phyloP scores from a whole-genome alignment of 2,888 invertebrate genomes.

The Xylota sylvarum region DNA sequence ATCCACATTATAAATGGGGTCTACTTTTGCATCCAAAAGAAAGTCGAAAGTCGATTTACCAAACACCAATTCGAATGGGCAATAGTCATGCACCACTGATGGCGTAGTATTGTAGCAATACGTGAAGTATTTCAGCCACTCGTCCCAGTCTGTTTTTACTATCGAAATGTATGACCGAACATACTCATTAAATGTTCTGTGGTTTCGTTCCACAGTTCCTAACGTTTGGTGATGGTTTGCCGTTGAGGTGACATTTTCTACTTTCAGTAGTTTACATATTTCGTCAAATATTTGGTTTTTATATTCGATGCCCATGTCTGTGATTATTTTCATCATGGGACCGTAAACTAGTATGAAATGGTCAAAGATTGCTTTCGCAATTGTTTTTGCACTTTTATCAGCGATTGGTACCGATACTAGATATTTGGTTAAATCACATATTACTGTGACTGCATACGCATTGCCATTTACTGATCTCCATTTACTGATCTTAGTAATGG shows the following conservation, averaged over 20 bases:
- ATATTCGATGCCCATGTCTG: slow-evolving; percentile 16
- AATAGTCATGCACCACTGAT: too few species aligned
- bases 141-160: too few species aligned
- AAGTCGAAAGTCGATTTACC: too few species aligned
- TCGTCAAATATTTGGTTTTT: slow-evolving; percentile 1
- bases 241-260: too few species aligned
- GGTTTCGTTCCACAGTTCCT: slow-evolving; percentile 60
- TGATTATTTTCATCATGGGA: slow-evolving; percentile 9
- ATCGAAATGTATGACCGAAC: slow-evolving; percentile 8
- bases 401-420: slow-evolving; percentile 30
- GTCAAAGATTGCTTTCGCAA: slow-evolving; percentile 47
- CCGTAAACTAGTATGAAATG: slow-evolving; percentile 38
- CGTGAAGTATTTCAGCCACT: too few species aligned
- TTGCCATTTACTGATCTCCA: too few species aligned
- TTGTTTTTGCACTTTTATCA: too few species aligned
- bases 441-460: slow-evolving; percentile 40
- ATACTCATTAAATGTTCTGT: slow-evolving; percentile 57
- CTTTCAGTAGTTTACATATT: slow-evolving; percentile 16
- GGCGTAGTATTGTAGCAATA: too few species aligned
- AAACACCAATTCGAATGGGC: too few species aligned
- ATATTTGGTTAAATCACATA: slow-evolving; percentile 55
- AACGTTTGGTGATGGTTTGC: slow-evolving; percentile 46
- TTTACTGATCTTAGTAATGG: slow-evolving; percentile 34
- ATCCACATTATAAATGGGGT: too few species aligned
- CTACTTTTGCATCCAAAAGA: too few species aligned